Conservation (phyloP, 2,888 invertebrate species). For the Sphaerophoria taeniata region DNA sequence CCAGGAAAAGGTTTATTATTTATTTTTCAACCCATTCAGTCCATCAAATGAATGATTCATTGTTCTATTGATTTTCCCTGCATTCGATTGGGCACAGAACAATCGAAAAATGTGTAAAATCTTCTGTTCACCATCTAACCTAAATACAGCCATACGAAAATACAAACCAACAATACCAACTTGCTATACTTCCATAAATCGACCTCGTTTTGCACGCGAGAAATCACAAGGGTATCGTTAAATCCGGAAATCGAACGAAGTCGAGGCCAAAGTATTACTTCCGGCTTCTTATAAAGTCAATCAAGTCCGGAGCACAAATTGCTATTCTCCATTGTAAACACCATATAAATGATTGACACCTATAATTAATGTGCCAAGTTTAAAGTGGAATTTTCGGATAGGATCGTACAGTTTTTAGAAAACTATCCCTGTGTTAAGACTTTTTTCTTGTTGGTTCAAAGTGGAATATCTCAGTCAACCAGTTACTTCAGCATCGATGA, state of each 20-base stretch:
- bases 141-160: constrained; percentile 1
- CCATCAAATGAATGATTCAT: constrained; percentile 5
- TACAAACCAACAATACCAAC: background rate
- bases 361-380: constrained; percentile 71
- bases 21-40: background rate
- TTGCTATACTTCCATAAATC: constrained; percentile 7
- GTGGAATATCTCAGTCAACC: too few species aligned
- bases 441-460: background rate
- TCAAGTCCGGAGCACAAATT: constrained; percentile 60
- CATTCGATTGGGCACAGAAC: constrained; percentile 1
- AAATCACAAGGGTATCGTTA: constrained; percentile 43
- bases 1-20: background rate
- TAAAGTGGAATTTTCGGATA: constrained; percentile 47
- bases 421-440: constrained; percentile 1
- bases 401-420: constrained; percentile 34
- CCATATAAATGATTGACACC: constrained; percentile 56
- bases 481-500: constrained; percentile 24
- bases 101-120: constrained; percentile 2
- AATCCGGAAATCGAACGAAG: constrained; percentile 61
- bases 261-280: constrained; percentile 57
- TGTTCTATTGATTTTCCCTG: constrained; percentile 7
- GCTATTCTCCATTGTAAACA: constrained; percentile 48
- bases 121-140: constrained; percentile 22
- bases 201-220: constrained; percentile 47
- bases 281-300: constrained; percentile 66